phyloP scores from a whole-genome alignment of 1,140 invertebrate species.

The Pseudoatta argentina region DNA sequence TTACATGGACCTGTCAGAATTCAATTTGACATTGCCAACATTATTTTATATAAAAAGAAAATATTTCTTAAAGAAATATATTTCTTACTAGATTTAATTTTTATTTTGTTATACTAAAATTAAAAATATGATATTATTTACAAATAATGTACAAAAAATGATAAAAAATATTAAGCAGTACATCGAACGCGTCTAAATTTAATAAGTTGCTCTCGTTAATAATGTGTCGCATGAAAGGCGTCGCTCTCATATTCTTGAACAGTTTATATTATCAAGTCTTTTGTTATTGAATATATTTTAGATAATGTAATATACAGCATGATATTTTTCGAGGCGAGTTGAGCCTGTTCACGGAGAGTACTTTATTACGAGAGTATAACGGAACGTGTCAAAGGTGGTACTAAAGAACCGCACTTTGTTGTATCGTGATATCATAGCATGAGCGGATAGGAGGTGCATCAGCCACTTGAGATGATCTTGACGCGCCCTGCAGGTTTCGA shows the following conservation, averaged over 20 bases:
- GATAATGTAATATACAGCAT: constrained; percentile 33
- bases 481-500: constrained; percentile 48
- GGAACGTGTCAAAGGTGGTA: constrained; percentile 46
- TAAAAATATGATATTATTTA: not conserved
- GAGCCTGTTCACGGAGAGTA: constrained; percentile 17
- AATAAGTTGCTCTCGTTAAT: not conserved
- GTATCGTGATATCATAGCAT: constrained; percentile 53
- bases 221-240: not conserved
- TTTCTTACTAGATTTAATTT: not conserved
- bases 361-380: constrained; percentile 41
- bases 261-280: constrained; percentile 2
- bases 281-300: constrained; percentile 24
- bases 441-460: constrained; percentile 34
- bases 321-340: constrained; percentile 53
- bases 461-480: constrained; percentile 56
- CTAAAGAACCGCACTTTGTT: constrained; percentile 45
- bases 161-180: not conserved
- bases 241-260: not conserved
- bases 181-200: not conserved
- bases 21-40: not conserved
- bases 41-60: not conserved
- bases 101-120: not conserved
- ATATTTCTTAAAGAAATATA: not conserved
- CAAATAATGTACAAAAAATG: not conserved
- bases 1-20: not conserved